Base-by-base conservation (phyloP, 2,797 vertebrate genomes). In the Menidia menidia region DNA sequence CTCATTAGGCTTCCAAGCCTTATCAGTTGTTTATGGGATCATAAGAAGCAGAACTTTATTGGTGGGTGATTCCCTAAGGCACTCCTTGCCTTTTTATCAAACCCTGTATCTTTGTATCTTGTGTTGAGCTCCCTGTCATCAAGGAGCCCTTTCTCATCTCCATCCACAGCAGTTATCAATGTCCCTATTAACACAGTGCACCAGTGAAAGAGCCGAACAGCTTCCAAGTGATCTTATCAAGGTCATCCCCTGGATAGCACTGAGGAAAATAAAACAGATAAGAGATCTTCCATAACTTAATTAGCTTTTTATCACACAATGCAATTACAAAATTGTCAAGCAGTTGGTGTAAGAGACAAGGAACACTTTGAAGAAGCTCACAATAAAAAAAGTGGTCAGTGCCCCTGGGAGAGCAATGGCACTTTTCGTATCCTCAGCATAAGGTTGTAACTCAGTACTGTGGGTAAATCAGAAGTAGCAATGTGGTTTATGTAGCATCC, bases 271-370 rank as follows among this genome's bases (percentile, higher is more conserved):
- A 93, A 89, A 92, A 86, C 80, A 80, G 93, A 95, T 94, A 94
- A 94, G 88, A 82, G 80, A 93, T 93, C 92, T 91, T 89, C 92
- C 88, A 93, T 94, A 93, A 94, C 93, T 94, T 95, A 95, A 95
- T 95, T 94, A 94, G 92, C 91, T 94, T 94, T 94, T 94, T 93
- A 94, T 94, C 91, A 89, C 87, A 87, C 86, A 83, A 91, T 90
- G 90, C 89, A 93, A 94, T 93, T 94, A 94, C 85, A 74, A 92
- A 93, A 91, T 92, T 92, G 91, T 94, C 93, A 92, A 91, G 90
- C 79, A 39, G 75, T 80, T 81, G 87, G 85, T 90, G 88, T 90
- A 89, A 88, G 86, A 82, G 78, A 81, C 80, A 68, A 76, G 53
- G 63, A 89, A 90, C 78, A 80, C 84, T 91, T 91, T 90, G 89